Evolutionary conservation across 2,888 invertebrate species (phyloP).

Genomic region (Thecophora atra): DNA sequence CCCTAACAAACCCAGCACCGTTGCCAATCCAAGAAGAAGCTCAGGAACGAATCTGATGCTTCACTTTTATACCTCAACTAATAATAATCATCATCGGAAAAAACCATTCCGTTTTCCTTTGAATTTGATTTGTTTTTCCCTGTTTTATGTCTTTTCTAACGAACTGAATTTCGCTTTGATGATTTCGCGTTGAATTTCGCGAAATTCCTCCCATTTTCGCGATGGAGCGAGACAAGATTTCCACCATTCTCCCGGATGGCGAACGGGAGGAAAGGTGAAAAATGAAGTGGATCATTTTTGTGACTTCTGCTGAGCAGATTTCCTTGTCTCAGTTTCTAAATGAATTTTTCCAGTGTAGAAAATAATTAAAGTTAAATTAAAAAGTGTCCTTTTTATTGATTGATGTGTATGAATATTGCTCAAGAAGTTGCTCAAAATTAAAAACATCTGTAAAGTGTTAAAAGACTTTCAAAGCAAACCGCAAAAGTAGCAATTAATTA

Average conservation of each 20-base stretch:
- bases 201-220: neutral
- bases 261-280: too few relatives aligned
- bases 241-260: too few relatives aligned
- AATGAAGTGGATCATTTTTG: too few relatives aligned
- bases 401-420: neutral
- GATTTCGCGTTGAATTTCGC: conserved; percentile 10
- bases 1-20: neutral
- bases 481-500: conserved; percentile 13
- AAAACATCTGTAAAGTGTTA: conserved; percentile 21
- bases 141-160: conserved; percentile 3
- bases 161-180: conserved; percentile 16
- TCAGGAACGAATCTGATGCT: neutral
- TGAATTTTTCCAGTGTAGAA: too few relatives aligned
- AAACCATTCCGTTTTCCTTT: neutral
- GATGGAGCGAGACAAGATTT: neutral
- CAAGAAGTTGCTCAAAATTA: neutral
- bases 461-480: neutral
- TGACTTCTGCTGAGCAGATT: too few relatives aligned
- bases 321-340: too few relatives aligned
- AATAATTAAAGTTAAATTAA: too few relatives aligned
- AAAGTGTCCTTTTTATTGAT: too few relatives aligned
- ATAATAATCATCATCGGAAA: neutral
- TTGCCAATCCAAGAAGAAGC: neutral
- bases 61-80: neutral
- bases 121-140: too few relatives aligned